Evolutionary conservation across 2,797 vertebrate species (phyloP).

Genomic region (Sardinella longiceps): DNA sequence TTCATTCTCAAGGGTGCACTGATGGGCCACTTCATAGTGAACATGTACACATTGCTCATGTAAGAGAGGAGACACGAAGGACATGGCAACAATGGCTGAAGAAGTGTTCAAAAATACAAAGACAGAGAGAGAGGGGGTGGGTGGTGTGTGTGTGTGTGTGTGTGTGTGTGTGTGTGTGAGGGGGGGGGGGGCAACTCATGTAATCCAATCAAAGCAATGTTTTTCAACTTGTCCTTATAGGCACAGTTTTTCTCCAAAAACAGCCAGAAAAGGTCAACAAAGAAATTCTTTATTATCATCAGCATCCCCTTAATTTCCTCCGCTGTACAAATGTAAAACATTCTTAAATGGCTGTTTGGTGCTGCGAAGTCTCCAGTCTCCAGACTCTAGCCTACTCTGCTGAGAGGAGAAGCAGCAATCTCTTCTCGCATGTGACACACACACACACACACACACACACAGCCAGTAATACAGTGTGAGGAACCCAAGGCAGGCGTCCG

Average conservation of each 20-base stretch:
- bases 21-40: conserved; percentile 38
- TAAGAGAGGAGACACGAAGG: conserved; percentile 54
- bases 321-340: background rate
- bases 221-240: background rate
- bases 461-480: conserved; percentile 65
- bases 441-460: conserved; percentile 71
- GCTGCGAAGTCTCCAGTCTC: background rate
- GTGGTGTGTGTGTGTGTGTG: too few species aligned
- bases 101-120: background rate
- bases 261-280: background rate
- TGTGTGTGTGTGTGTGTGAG: too few species aligned
- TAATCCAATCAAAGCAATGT: background rate
- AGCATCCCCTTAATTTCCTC: background rate
- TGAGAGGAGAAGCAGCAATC: conserved; percentile 53
- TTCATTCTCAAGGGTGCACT: conserved; percentile 60
- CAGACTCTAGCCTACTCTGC: too few species aligned
- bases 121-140: background rate
- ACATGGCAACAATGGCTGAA: conserved; percentile 56
- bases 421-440: conserved; percentile 66
- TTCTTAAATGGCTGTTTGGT: background rate
- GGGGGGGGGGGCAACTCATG: background rate
- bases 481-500: conserved; percentile 57
- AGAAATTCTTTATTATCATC: background rate
- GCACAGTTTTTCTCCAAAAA: background rate
- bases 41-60: conserved; percentile 48